phyloP scores from a whole-genome alignment of 92 coral and sea anemone genomes.

The Micromussa lordhowensis region DNA sequence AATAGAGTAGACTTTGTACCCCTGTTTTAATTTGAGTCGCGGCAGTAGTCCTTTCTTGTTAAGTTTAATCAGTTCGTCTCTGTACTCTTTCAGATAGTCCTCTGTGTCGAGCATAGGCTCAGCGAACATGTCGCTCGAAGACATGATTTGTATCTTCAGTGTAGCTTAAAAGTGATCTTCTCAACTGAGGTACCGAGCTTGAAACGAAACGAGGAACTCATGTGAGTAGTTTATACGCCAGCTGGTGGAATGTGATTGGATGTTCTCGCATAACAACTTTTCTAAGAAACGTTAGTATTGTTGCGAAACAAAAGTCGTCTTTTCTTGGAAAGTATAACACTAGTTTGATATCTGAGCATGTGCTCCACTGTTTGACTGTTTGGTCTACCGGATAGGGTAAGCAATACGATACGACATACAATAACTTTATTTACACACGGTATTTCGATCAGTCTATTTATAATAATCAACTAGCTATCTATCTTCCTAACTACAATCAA shows the following conservation, averaged over 20 bases:
- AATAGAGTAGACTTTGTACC: conserved; percentile 61
- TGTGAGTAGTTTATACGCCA: too few species aligned
- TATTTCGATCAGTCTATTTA: too few species aligned
- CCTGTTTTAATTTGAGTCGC: conserved; percentile 3
- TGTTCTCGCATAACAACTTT: not conserved
- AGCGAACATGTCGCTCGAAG: conserved; percentile 43
- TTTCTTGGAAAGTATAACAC: not conserved
- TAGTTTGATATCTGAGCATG: too few species aligned
- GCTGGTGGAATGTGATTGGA: not conserved
- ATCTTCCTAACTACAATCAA: too few species aligned
- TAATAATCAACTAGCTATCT: too few species aligned
- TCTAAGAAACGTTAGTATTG: not conserved
- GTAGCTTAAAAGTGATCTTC: not conserved
- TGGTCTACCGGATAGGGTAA: too few species aligned
- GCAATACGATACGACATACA: too few species aligned
- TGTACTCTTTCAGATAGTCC: conserved; percentile 37
- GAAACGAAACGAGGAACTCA: not conserved
- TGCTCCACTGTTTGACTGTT: too few species aligned
- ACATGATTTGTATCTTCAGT: not conserved
- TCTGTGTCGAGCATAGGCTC: conserved; percentile 65
- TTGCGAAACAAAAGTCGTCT: not conserved
- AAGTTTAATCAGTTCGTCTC: conserved; percentile 20
- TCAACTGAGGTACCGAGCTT: not conserved
- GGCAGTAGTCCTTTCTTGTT: conserved; percentile 44
- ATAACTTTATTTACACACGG: too few species aligned